These are phyloP conservation scores for Molossus alvarezi DNA, from an alignment of 2,797 vertebrate genomes.

Conservation along the genomic window DNA sequence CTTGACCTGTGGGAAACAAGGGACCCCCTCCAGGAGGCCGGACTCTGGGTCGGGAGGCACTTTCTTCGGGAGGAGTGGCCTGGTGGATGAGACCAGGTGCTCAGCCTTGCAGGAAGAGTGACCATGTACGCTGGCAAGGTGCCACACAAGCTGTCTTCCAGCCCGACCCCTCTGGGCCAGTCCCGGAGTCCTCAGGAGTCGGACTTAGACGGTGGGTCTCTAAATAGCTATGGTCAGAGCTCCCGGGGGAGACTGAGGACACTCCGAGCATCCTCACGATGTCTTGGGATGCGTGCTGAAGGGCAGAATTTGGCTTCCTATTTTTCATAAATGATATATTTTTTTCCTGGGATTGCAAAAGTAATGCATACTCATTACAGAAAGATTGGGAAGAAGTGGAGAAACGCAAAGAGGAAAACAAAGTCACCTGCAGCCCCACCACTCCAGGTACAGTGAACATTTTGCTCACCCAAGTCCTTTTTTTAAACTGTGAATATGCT, in stretches of 20 bases:
- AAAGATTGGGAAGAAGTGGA: not conserved
- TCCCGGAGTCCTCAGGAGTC: not conserved
- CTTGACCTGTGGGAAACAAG: not conserved
- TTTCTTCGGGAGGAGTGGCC: not conserved
- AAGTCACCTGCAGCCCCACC: not conserved
- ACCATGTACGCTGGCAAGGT: not conserved
- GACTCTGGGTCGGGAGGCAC: not conserved
- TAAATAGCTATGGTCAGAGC: not conserved
- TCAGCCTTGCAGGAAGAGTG: not conserved
- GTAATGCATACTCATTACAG: not conserved
- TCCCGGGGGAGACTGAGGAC: not conserved
- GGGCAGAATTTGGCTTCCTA: not conserved
- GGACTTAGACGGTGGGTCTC: not conserved
- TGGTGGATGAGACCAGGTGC: rapidly evolving
- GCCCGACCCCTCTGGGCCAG: not conserved
- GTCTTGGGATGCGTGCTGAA: not conserved
- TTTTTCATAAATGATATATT: not conserved
- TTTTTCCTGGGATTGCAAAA: not conserved
- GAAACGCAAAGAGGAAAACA: not conserved
- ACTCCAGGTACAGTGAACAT: not conserved
- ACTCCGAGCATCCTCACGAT: not conserved
- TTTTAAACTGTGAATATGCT: not conserved
- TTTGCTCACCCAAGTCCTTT: not conserved
- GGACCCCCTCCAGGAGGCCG: not conserved
- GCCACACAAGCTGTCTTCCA: not conserved